Percentiles rank a stretch among this genome's conserved stretches.
Conservation (phyloP, 2,797 vertebrate genomes). For the Spinus pinus region DNA sequence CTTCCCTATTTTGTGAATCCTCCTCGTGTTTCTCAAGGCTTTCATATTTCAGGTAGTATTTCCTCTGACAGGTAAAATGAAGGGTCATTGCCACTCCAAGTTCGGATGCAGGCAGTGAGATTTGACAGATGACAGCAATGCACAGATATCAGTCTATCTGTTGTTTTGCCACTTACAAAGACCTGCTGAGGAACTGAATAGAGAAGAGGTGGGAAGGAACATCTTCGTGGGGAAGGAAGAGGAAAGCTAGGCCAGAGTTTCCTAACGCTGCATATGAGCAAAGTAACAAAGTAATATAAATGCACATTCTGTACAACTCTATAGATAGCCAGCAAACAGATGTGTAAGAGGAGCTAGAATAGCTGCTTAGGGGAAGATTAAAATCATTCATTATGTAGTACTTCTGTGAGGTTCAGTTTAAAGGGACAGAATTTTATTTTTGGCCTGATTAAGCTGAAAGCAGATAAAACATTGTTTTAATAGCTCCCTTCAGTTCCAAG, state of each 20-base stretch:
- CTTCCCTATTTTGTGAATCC: background rate
- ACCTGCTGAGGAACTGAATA: background rate
- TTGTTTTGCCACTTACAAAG: background rate
- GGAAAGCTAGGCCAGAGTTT: background rate
- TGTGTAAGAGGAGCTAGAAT: background rate
- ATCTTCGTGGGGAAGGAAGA: background rate
- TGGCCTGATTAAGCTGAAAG: conserved; percentile 33
- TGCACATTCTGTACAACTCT: background rate
- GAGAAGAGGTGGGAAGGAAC: background rate
- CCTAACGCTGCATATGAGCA: background rate
- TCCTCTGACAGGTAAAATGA: background rate
- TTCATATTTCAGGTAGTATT: background rate
- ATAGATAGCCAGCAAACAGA: background rate
- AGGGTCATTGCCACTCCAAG: background rate
- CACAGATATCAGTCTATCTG: background rate
- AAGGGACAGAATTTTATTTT: conserved; percentile 35
- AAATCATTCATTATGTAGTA: conserved; percentile 43
- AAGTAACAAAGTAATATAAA: background rate
- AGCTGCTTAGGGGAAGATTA: conserved; percentile 57
- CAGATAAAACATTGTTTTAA: conserved; percentile 46
- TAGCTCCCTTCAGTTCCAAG: background rate
- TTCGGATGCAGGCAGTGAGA: background rate
- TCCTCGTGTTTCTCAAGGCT: background rate
- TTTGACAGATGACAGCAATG: background rate
- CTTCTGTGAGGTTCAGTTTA: conserved; percentile 5